Base-by-base conservation (phyloP, 1,140 invertebrate genomes). In the Lepidurus apus region DNA sequence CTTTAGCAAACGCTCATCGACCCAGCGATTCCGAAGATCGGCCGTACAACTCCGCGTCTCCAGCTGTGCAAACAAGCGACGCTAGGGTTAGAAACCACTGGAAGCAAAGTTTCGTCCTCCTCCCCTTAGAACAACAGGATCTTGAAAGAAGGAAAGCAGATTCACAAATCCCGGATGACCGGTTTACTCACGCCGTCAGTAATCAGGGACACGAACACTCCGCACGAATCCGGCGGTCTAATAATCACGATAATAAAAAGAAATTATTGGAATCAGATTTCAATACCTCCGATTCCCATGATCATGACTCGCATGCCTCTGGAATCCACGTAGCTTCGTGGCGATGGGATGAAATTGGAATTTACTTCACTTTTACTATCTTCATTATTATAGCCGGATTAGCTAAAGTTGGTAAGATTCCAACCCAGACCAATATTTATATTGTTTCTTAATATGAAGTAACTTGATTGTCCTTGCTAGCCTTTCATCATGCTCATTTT, bases 371-470 rank as follows among this genome's bases (percentile, higher is more conserved):
- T 53, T 87, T 90, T 77, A 86, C 87, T 21, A 76, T 87, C 24
- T 90, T 90, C 85, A 87, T 90, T 80, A 83, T 90, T 24, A 84
- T 90, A 42, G 88, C 89, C n/a, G 88, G 88, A 75, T 81, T 90
- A 13, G 88, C 89, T 43, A 90, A 90, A 86, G 86, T 90, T 43
- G 87, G 89, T 90, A 84, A 86, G 88, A 44, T 43, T 9, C 45
- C 75, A 10, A 42, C n/a, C 7, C n/a, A n/a, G 21, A 17, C 21
- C 9, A 11, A n/a, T 21, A 53, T 21, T 76, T 44, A 44, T 74
- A 9, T 74, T 78, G 13, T 13, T 81, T 73, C 43, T 73, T 11
- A 53, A 26, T 45, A 73, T 74, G 13, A 21, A 79, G 21, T 65
- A 65, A 65, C 7, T 65, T 65, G 43, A 79, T 79, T 78, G 1